Conservation (phyloP, 1,140 invertebrate genomes). For the Luehdorfia chinensis region DNA sequence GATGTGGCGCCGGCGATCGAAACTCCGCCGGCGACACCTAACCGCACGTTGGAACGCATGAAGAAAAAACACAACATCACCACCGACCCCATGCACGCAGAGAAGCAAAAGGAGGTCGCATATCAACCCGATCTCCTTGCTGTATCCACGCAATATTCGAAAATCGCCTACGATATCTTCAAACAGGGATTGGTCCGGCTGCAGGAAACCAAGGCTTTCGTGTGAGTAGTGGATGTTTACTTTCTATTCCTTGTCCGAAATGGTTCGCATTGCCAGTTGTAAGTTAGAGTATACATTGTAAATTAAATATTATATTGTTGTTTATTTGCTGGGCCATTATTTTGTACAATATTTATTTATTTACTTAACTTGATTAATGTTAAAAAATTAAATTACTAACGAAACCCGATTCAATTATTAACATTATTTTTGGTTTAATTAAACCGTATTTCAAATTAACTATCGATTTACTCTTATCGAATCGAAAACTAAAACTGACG, state of each 20-base stretch:
- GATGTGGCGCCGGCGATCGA: conserved; percentile 35
- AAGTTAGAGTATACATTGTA: too few relatives aligned
- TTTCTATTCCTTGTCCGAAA: conserved; percentile 5
- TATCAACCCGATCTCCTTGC: conserved; percentile 69
- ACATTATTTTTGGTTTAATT: too few relatives aligned
- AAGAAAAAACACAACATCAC: conserved; percentile 65
- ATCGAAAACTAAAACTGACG: too few relatives aligned
- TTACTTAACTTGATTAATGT: too few relatives aligned
- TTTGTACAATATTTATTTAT: too few relatives aligned
- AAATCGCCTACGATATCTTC: conserved; percentile 53
- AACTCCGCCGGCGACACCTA: conserved; percentile 31
- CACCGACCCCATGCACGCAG: conserved; percentile 47
- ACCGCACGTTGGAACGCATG: conserved; percentile 46
- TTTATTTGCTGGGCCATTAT: too few relatives aligned
- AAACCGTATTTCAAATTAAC: too few relatives aligned
- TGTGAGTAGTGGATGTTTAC: conserved; percentile 46
- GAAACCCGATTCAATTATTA: too few relatives aligned
- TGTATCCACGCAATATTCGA: conserved; percentile 62
- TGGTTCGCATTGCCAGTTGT: not conserved
- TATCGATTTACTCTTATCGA: too few relatives aligned
- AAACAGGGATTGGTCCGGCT: conserved; percentile 40
- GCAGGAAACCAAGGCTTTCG: conserved; percentile 63
- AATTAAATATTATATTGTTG: too few relatives aligned
- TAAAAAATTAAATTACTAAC: too few relatives aligned
- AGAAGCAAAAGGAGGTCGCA: conserved; percentile 58